phyloP scores from a whole-genome alignment of 2,113 vertebrate genomes.

The Vireo altiloquus region DNA sequence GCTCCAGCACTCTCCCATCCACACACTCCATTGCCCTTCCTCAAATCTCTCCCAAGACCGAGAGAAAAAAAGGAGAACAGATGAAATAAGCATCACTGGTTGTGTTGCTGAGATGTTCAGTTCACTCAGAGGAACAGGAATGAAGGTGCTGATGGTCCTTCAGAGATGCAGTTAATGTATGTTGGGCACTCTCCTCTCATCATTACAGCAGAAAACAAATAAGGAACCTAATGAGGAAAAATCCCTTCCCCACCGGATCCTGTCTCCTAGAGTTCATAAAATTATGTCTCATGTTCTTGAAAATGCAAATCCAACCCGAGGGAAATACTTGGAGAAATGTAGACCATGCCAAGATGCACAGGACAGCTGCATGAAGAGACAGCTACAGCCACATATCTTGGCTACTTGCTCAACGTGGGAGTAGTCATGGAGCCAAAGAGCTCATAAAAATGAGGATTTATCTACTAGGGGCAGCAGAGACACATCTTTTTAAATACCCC shows the following conservation, averaged over 20 bases:
- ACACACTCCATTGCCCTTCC: neutral
- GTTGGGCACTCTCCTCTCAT: neutral
- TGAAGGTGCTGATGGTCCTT: neutral
- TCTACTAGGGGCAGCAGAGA: neutral
- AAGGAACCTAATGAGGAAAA: neutral
- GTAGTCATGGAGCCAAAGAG: neutral
- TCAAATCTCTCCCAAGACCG: neutral
- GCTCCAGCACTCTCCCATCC: neutral
- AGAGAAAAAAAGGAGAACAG: neutral
- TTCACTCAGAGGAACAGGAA: neutral
- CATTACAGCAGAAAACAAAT: neutral
- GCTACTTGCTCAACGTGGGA: neutral
- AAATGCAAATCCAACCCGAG: neutral
- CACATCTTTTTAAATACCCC: neutral
- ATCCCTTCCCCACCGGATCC: neutral
- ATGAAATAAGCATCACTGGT: neutral
- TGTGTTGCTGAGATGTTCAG: neutral
- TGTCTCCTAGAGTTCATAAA: neutral
- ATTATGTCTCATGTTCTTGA: rapidly evolving
- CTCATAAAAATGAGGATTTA: neutral
- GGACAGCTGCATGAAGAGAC: neutral
- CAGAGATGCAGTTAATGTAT: neutral
- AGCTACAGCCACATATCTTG: neutral
- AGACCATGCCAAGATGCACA: neutral
- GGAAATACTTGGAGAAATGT: neutral